phyloP scores from a whole-genome alignment of 2,113 vertebrate species.

The Salvelinus namaycush region DNA sequence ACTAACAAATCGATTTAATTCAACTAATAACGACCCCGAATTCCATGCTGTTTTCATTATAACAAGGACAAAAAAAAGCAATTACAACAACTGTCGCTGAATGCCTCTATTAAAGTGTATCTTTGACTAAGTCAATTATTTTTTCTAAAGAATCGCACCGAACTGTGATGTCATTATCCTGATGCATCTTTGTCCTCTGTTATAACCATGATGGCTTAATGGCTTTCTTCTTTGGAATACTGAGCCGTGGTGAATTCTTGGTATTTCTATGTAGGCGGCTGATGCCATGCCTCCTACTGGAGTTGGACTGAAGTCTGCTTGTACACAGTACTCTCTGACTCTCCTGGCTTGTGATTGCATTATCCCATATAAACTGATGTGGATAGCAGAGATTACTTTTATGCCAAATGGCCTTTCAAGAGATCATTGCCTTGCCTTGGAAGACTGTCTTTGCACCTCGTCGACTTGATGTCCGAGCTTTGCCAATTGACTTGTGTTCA shows the following conservation, averaged over 20 bases:
- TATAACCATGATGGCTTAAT: neutral
- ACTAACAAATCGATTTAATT: neutral
- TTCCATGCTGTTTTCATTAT: neutral
- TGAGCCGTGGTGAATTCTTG: constrained; percentile 5
- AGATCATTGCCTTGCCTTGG: no score
- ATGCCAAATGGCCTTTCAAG: neutral
- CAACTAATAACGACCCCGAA: neutral
- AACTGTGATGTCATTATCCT: neutral
- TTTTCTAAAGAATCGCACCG: neutral
- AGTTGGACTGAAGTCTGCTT: constrained; percentile 6
- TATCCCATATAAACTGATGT: neutral
- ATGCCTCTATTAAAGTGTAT: neutral
- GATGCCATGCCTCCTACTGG: constrained; percentile 7
- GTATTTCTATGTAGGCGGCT: constrained; percentile 19
- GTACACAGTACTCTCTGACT: neutral
- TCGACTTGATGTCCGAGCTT: no score
- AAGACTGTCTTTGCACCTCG: neutral
- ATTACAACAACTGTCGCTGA: neutral
- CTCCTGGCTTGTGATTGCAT: neutral
- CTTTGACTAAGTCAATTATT: neutral
- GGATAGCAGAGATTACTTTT: neutral
- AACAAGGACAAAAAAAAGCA: neutral
- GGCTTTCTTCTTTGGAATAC: neutral
- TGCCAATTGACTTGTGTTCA: no score
- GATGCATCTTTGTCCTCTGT: neutral